Base-by-base conservation (phyloP, 2,888 invertebrate species). In the Ceraclea dissimilis region DNA sequence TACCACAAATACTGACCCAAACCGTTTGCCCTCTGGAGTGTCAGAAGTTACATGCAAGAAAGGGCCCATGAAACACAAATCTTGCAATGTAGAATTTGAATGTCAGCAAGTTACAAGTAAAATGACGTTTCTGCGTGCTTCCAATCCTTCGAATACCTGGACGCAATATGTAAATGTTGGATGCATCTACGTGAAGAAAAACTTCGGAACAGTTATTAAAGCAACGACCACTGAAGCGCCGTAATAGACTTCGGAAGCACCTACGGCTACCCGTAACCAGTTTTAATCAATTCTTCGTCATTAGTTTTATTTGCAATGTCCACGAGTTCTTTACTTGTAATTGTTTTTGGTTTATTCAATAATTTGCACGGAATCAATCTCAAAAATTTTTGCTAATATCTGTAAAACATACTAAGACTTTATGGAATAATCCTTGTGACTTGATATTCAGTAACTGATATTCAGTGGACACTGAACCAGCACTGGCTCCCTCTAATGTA, bases 1-100 rank as follows among this genome's bases (percentile, higher is more conserved):
- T 17, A 50, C 26, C 1, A 49, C 20, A 16, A 51, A 59, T 39
- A 54, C 6, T 46, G 51, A 59, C 49, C 48, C 20, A 26, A 44
- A 48, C 17, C 50, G 59, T 10, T 52, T 48, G 52, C 59, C 59
- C 33, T 19, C 18, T 13, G 57, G 43, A 20, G 43, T 59, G 26
- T 57, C 54, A 60, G 57, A 5, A 57, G 60, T 26, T 21, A 46
- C 51, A 77, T 77, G 0, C 74, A 71, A 47, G 51, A 57, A 11
- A 57, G 4, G 17, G 33, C 51, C 31, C 2, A 49, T 13, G 19
- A 10, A 4, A 4, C 26, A 26, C 26, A 47, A 55, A 18, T 17
- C 31, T 11, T 52, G 53, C 50, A 52, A 53, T 49, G 22, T 34
- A 16, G 39, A 39, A n/a, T 39, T n/a, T 16, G 39, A 39, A 13